Base-by-base conservation (phyloP, 2,888 invertebrate genomes). In the Platycnemis pennipes region DNA sequence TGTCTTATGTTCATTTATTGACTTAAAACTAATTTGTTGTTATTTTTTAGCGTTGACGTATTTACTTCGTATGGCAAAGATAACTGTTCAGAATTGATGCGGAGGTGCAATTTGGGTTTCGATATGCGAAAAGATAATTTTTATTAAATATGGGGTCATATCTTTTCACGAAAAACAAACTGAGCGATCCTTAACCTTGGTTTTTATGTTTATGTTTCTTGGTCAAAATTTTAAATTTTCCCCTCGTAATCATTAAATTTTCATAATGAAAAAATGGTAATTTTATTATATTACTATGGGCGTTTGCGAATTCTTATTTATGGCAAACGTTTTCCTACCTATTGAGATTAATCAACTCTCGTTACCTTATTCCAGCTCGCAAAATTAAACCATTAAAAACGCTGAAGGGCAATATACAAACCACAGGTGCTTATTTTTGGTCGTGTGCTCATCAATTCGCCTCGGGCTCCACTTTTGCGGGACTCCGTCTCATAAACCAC, bases 331-430 rank as follows among this genome's bases (percentile, higher is more conserved):
- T 3, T 37, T 7, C 77, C 31, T 77, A 11, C 37, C 13, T 37
- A 11, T 77, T 37, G 1, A 11, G 37, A 77, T 37, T 77, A 13
- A 77, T 31, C 37, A 77, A 77, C 37, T 77, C 31, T 37, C 37
- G 37, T 31, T 37, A 16, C 77, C 37, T 16, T 77, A 37, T 13
- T 77, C 37, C 37, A 77, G 16, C 37, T 37, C 3, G 77, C 13
- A 77, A 63, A 77, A 77, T 77, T 77, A 77, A 77, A 77, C 77
- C 77, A 77, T 77, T 77, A 77, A 26, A 77, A 77, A 8, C 37
- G 11, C 13, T 4, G 13, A 31, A 77, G 77, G 13, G 37, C 77
- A 5, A 77, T 77, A 37, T 37, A 77, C 37, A 77, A 77, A 31
- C 77, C 77, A 16, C 77, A 77, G 37, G 77, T 77, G 31, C 77